Conservation (phyloP, 2,888 invertebrate species). For the Pollenia labialis region DNA sequence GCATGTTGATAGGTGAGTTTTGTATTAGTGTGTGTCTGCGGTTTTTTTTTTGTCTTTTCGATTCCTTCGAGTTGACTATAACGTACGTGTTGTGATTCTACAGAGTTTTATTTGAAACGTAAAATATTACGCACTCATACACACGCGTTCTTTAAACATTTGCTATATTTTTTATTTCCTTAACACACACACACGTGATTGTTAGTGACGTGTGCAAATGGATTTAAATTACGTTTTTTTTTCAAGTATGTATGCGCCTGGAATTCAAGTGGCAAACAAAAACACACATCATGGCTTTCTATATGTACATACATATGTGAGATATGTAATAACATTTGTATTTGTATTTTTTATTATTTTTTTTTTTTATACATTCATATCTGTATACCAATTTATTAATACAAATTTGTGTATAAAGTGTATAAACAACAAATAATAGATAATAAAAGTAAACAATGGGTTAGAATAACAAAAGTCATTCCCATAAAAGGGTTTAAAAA, state of each 20-base stretch:
- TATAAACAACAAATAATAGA: conserved; percentile 61
- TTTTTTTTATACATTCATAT: neutral
- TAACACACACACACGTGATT: conserved; percentile 68
- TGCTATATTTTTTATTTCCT: conserved; percentile 3
- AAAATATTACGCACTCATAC: conserved; percentile 36
- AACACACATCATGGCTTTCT: conserved; percentile 41
- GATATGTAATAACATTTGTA: conserved; percentile 13
- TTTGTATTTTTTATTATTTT: neutral
- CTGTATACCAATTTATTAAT: neutral
- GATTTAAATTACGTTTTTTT: conserved; percentile 81
- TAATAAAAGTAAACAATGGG: conserved; percentile 57
- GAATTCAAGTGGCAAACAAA: conserved; percentile 70
- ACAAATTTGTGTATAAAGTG: neutral
- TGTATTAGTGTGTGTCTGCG: conserved; percentile 3
- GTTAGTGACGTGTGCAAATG: conserved; percentile 82
- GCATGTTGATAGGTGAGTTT: conserved; percentile 19
- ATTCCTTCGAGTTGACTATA: conserved; percentile 32
- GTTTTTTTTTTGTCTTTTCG: conserved; percentile 37
- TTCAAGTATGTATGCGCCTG: conserved; percentile 38
- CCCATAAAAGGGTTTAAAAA: conserved; percentile 49
- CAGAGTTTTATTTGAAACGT: conserved; percentile 68
- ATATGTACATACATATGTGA: conserved; percentile 2
- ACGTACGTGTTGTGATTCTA: conserved; percentile 61
- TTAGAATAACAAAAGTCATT: conserved; percentile 21
- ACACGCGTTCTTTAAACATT: conserved; percentile 58